Conservation (phyloP, 2,797 vertebrate species). For the Picus viridis region DNA sequence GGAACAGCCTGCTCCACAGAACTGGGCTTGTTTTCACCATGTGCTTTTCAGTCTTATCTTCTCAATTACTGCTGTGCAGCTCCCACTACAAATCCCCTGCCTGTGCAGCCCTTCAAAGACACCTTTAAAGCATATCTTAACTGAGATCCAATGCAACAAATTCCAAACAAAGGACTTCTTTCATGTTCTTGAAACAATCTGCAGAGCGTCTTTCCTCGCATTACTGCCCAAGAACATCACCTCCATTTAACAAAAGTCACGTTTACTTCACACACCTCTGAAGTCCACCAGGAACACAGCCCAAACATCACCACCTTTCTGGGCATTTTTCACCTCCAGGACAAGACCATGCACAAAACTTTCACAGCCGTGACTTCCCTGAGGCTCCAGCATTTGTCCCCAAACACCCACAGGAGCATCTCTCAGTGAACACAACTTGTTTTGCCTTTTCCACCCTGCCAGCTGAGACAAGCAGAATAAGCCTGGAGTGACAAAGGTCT, state of each 20-base stretch:
- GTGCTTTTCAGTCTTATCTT: not conserved
- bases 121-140: not conserved
- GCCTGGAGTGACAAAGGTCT: not conserved
- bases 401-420: not conserved
- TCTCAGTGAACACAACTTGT: not conserved
- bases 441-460: not conserved
- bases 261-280: not conserved
- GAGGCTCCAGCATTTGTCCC: not conserved
- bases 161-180: not conserved
- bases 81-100: not conserved
- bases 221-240: not conserved
- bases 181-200: not conserved
- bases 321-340: not conserved
- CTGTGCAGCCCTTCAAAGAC: not conserved
- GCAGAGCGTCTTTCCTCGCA: not conserved
- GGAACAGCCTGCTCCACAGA: not conserved
- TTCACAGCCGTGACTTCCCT: not conserved
- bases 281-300: not conserved
- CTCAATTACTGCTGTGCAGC: not conserved
- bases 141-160: not conserved
- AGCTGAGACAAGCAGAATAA: not conserved
- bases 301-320: not conserved
- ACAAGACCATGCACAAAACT: accelerated
- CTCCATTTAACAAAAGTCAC: not conserved
- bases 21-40: not conserved